phyloP scores from a whole-genome alignment of 2,888 invertebrate genomes.

The Synergus laeviventris region DNA sequence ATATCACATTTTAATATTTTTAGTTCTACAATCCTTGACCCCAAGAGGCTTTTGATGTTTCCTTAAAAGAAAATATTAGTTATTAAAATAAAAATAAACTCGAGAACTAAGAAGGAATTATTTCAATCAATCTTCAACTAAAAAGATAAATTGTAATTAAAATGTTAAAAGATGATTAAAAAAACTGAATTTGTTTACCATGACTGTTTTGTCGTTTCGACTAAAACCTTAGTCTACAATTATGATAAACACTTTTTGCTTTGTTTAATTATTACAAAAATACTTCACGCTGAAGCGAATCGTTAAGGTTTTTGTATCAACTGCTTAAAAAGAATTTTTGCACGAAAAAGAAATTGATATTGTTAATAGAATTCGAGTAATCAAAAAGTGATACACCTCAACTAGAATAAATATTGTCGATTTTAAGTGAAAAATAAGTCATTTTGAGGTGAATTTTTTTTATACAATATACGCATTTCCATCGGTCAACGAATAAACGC shows the following conservation, averaged over 20 bases:
- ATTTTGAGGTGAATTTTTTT: background rate
- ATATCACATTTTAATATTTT: slow-evolving; percentile 37
- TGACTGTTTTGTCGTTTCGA: background rate
- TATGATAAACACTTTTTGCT: background rate
- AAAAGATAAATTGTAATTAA: no score
- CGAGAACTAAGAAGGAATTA: no score
- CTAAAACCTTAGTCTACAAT: background rate
- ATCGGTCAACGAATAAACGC: background rate
- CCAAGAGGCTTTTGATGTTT: background rate
- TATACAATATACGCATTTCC: background rate
- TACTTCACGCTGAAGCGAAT: slow-evolving; percentile 2
- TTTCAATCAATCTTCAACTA: no score
- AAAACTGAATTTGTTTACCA: background rate
- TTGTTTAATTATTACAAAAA: background rate
- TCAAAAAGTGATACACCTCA: background rate
- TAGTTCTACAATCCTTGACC: background rate
- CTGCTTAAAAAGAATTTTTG: background rate
- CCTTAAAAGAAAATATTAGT: no score
- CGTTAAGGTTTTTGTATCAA: background rate
- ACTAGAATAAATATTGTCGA: background rate
- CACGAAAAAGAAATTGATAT: background rate
- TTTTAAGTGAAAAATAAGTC: background rate
- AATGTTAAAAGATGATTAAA: background rate
- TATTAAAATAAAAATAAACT: no score
- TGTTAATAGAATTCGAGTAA: background rate